phyloP scores from a whole-genome alignment of 2,888 invertebrate species.

The Erebia palarica region DNA sequence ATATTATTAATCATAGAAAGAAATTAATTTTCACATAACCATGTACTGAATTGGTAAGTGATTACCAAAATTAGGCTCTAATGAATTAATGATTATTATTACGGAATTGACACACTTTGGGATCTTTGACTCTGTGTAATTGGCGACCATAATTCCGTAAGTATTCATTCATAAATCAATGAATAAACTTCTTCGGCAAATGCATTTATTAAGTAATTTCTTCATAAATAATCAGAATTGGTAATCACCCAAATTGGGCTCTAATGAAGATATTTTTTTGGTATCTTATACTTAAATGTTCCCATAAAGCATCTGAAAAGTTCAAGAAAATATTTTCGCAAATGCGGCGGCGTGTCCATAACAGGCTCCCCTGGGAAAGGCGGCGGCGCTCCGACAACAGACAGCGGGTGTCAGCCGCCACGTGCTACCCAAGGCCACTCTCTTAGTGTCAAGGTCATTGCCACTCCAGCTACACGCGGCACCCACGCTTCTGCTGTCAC shows the following conservation, averaged over 20 bases:
- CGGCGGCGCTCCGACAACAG: constrained; percentile 82
- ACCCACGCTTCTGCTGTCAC: constrained; percentile 81
- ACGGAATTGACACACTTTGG: too few relatives aligned
- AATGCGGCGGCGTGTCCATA: constrained; percentile 69
- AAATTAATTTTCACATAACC: not conserved
- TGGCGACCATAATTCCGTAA: too few relatives aligned
- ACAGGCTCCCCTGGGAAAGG: constrained; percentile 81
- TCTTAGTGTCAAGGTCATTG: constrained; percentile 83
- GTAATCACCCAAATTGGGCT: not conserved
- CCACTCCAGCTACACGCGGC: constrained; percentile 82
- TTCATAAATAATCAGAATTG: not conserved
- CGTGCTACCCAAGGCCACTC: constrained; percentile 83
- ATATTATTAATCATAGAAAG: too few relatives aligned
- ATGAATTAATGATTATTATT: not conserved
- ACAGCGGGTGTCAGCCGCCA: constrained; percentile 82
- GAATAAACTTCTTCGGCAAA: too few relatives aligned
- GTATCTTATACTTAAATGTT: not conserved
- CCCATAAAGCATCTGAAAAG: not conserved
- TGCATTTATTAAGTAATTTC: too few relatives aligned
- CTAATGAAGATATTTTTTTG: not conserved
- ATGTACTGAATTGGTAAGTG: too few relatives aligned
- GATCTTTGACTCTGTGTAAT: too few relatives aligned
- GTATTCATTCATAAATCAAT: too few relatives aligned
- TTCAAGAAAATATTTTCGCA: constrained; percentile 16
- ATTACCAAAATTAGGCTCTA: not conserved